phyloP scores from a whole-genome alignment of 2,797 vertebrate genomes.

The Sebastes aleutianus region DNA sequence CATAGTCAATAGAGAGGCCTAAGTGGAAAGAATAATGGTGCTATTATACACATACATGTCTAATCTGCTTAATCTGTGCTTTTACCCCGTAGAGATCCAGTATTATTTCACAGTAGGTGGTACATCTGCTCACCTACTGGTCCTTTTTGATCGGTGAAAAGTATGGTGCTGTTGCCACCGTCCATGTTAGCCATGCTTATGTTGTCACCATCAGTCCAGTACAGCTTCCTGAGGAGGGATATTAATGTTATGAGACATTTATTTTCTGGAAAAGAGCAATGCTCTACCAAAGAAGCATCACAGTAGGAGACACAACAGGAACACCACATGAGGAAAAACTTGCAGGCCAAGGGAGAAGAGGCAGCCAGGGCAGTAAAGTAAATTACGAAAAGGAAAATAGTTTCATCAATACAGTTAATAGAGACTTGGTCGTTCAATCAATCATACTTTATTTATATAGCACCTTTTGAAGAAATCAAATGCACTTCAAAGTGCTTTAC shows the following conservation, averaged over 20 bases:
- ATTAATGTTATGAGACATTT: neutral
- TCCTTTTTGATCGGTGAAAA: slow-evolving; percentile 91
- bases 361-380: neutral
- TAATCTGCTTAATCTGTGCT: neutral
- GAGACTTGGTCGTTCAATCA: neutral
- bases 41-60: neutral
- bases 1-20: slow-evolving; percentile 95
- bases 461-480: neutral
- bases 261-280: neutral
- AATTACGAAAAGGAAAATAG: neutral
- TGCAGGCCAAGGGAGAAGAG: neutral
- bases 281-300: neutral
- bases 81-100: neutral
- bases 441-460: neutral
- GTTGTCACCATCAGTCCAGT: slow-evolving; percentile 97
- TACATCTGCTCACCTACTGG: slow-evolving; percentile 87
- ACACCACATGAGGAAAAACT: neutral
- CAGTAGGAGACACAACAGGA: neutral
- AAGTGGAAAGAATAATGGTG: neutral
- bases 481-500: too few relatives aligned
- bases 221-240: slow-evolving; percentile 86
- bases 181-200: slow-evolving; percentile 97
- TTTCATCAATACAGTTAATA: neutral
- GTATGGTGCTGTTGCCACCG: slow-evolving; percentile 86
- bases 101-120: neutral